Evolutionary conservation across 2,113 vertebrate genomes (phyloP).

Genomic region (Neopipo cinnamomea): DNA sequence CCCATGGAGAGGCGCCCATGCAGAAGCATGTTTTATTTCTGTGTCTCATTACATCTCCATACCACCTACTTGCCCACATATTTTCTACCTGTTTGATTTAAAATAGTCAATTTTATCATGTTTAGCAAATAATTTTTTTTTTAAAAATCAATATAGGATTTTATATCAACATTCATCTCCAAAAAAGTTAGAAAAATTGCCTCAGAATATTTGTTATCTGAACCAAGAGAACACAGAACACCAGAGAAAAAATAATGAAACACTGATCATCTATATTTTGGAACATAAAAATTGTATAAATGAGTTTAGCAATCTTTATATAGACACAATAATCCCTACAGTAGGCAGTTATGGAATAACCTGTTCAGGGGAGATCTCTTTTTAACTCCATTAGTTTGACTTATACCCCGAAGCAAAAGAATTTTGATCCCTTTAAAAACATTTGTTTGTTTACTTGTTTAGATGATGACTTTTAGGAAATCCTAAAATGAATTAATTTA

Average conservation of each 20-base stretch:
- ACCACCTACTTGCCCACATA: background rate
- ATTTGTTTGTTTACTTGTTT: background rate
- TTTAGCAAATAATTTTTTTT: background rate
- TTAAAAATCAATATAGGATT: background rate
- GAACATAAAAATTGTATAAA: background rate
- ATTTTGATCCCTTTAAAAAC: constrained; percentile 5
- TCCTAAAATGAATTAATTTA: constrained; percentile 11
- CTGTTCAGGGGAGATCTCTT: background rate
- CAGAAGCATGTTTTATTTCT: background rate
- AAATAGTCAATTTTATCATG: background rate
- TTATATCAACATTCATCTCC: background rate
- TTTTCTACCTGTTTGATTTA: background rate
- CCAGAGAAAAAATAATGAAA: background rate
- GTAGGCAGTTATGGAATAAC: background rate
- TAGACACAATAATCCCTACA: background rate
- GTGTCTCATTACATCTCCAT: background rate
- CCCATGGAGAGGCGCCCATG: background rate
- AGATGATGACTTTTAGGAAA: background rate
- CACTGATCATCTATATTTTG: background rate
- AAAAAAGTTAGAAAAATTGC: background rate
- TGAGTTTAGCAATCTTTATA: background rate
- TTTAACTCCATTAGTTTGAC: background rate
- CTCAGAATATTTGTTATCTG: constrained; percentile 17
- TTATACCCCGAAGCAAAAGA: background rate
- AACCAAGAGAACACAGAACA: background rate